These are phyloP conservation scores for fruit fly (Drosophila melanogaster) DNA, from an alignment of 1,140 invertebrate genomes.

Conservation along the genomic window Release_6_plus_ISO1_MT NT_037436.4:3863501-3864000, in stretches of 20 bases:
- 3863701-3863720: too few relatives aligned
- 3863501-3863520: conserved; percentile 80
- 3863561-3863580: conserved; percentile 15
- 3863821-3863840: conserved; percentile 76
- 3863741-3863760: conserved; percentile 79
- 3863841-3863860: conserved; percentile 40
- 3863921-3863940: conserved; percentile 77
- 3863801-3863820: conserved; percentile 83
- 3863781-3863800: conserved; percentile 54
- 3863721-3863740: conserved; percentile 21
- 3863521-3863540: conserved; percentile 57
- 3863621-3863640: background rate
- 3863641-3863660: too few relatives aligned
- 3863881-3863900: conserved; percentile 10
- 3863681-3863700: too few relatives aligned
- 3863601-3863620: background rate
- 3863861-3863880: conserved; percentile 24
- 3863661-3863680: too few relatives aligned
- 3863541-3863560: conserved; percentile 33
- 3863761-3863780: conserved; percentile 82
- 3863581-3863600: conserved; percentile 6
- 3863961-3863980: conserved; percentile 43
- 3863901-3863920: conserved; percentile 58
- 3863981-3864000: conserved; percentile 75
- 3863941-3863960: conserved; percentile 66